Percentiles rank a stretch among this genome's conserved stretches.
Conservation (phyloP, 2,888 invertebrate genomes). For the Hydroisotoma schaefferi region DNA sequence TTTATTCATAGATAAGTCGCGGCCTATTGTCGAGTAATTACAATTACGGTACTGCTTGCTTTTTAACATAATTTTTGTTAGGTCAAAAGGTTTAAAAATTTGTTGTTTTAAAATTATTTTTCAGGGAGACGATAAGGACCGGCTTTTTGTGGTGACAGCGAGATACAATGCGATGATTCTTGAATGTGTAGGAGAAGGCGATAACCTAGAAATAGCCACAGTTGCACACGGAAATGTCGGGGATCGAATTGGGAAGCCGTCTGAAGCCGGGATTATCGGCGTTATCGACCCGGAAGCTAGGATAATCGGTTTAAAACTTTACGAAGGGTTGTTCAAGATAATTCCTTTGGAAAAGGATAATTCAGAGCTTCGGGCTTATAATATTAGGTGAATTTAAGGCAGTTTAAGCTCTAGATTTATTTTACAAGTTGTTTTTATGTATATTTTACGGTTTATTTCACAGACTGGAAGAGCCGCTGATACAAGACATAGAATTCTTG, state of each 20-base stretch:
- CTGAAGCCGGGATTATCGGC: constrained; percentile 92
- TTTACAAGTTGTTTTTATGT: constrained; percentile 5
- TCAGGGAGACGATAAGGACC: constrained; percentile 85
- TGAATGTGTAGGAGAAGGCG: constrained; percentile 78
- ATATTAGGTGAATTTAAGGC: constrained; percentile 55
- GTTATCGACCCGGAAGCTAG: constrained; percentile 94
- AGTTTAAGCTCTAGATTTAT: neutral
- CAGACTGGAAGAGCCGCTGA: constrained; percentile 89
- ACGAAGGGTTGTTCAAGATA: constrained; percentile 95
- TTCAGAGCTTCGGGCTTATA: constrained; percentile 86
- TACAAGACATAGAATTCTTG: constrained; percentile 93
- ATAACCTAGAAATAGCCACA: constrained; percentile 85
- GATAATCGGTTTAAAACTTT: constrained; percentile 89
- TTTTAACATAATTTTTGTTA: neutral
- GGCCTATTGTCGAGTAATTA: too few species aligned
- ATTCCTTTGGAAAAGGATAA: constrained; percentile 93
- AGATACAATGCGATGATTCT: constrained; percentile 97
- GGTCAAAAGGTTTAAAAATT: neutral
- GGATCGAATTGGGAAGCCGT: constrained; percentile 87
- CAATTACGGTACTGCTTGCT: too few species aligned
- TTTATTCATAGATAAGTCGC: neutral
- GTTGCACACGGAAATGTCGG: constrained; percentile 94
- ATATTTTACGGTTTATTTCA: too few species aligned
- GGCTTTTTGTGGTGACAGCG: constrained; percentile 87
- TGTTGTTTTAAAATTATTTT: too few species aligned